Base-by-base conservation (phyloP, 2,113 vertebrate genomes). In the Cepphus grylle region DNA sequence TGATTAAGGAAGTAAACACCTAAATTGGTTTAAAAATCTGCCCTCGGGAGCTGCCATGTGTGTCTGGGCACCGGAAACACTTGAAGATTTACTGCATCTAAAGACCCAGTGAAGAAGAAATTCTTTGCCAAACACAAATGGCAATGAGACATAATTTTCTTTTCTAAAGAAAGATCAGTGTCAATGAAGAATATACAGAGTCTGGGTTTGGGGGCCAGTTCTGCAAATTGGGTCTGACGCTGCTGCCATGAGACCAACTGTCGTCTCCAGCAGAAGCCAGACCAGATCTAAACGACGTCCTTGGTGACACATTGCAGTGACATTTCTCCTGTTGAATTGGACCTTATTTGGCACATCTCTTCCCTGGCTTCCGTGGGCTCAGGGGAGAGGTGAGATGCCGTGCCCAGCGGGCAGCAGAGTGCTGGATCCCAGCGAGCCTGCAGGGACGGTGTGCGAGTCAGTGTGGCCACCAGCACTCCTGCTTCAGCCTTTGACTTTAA, bases 1-100 rank as follows among this genome's bases (percentile, higher is more conserved):
- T 92, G 93, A 96, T 85, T 67, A 88, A 96, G 58, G 59, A 95
- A 95, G 74, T 66, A 93, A 94, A 95, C 77, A 29, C 63, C 66
- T 85, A 90, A 96, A 93, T 42, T 88, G 55, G 55, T 94, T 91
- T 82, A 55, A 87, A 94, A 95, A 77, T 69, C 55, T 91, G 79
- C 91, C 91, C 84, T 81, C 34, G 59, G 86, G 89, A 91, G 27
- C 66, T 83, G 50, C 81, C 38, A 25, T 82, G 78, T 61, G 38
- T 88, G 42, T 58, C 78, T 96, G 94, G 90, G 91, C 89, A 91
- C 74, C 63, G 0, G 0, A 76, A 91, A 50, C 74, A 38, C 71
- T 93, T 82, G 47, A 73, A 95, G 81, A 94, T 93, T 93, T 89
- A 70, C 1, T 3, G 62, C 30, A 11, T 88, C 59, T 94, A 63